Percentiles rank a stretch among this genome's conserved stretches.
Conservation (phyloP, 2,888 invertebrate species). For the Yponomeuta malinellus region DNA sequence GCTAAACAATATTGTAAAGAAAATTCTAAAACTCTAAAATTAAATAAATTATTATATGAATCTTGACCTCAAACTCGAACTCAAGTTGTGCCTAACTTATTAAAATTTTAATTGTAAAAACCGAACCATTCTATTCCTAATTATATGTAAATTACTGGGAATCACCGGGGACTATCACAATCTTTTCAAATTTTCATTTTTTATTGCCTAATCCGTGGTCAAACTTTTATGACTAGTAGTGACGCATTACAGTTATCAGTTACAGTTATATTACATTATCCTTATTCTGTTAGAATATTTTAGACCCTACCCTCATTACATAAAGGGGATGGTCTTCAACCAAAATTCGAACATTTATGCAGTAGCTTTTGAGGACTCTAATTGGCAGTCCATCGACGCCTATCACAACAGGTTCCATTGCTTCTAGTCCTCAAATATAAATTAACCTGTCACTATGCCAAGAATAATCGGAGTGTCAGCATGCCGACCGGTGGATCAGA, state of each 20-base stretch:
- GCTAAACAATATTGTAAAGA: background rate
- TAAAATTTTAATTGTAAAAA: background rate
- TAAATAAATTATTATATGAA: background rate
- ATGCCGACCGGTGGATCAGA: background rate
- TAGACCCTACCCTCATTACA: background rate
- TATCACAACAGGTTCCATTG: conserved; percentile 4
- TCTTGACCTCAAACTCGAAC: background rate
- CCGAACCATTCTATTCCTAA: background rate
- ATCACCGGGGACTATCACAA: conserved; percentile 11
- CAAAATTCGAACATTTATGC: background rate
- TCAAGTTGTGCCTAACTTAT: background rate
- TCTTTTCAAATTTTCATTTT: conserved; percentile 12
- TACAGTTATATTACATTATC: too few species aligned
- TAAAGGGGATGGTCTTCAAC: background rate
- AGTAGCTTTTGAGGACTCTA: background rate
- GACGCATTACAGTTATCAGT: too few species aligned
- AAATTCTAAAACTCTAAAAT: background rate
- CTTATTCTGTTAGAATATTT: background rate
- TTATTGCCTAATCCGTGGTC: background rate
- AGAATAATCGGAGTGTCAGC: background rate
- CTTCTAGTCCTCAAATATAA: conserved; percentile 1
- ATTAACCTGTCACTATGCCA: conserved; percentile 1
- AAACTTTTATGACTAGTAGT: background rate
- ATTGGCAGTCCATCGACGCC: background rate
- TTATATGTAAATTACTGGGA: conserved; percentile 6